A percentile compares a stretch with the other conserved stretches of the same genome.
These are phyloP conservation scores for Stenchaetothrips biformis DNA, from an alignment of 2,888 invertebrate species.

Conservation along the genomic window DNA sequence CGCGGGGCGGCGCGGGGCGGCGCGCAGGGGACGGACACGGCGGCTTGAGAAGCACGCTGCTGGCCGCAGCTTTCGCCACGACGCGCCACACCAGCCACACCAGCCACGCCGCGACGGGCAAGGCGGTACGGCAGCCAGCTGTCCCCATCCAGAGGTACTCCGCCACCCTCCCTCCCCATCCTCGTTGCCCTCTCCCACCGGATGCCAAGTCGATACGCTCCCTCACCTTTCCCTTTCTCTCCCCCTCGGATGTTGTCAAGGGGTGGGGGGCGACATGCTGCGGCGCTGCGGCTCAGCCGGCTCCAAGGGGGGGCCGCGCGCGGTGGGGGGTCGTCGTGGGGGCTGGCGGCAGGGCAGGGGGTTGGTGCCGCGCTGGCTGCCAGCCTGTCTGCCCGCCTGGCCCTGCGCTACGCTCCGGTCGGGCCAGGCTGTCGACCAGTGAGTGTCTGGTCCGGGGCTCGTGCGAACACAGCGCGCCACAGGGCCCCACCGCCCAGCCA, in stretches of 20 bases:
- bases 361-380: background rate
- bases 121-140: background rate
- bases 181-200: background rate
- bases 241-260: background rate
- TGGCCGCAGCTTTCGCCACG: constrained; percentile 4
- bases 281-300: constrained; percentile 10
- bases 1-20: no score
- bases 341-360: background rate
- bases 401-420: background rate
- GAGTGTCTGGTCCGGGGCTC: background rate
- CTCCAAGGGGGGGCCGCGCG: background rate
- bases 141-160: background rate
- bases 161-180: background rate
- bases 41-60: background rate
- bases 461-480: background rate
- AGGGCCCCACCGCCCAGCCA: background rate
- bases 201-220: constrained; percentile 16
- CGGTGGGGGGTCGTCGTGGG: background rate
- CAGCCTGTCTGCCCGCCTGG: background rate
- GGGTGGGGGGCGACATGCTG: background rate
- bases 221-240: constrained; percentile 18
- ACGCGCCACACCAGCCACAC: background rate
- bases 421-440: background rate
- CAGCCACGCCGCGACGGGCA: background rate
- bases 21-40: no score